A percentile compares a stretch with the other conserved stretches of the same genome.
phyloP scores from a whole-genome alignment of 2,113 vertebrate genomes.

The Dicaeum eximium region DNA sequence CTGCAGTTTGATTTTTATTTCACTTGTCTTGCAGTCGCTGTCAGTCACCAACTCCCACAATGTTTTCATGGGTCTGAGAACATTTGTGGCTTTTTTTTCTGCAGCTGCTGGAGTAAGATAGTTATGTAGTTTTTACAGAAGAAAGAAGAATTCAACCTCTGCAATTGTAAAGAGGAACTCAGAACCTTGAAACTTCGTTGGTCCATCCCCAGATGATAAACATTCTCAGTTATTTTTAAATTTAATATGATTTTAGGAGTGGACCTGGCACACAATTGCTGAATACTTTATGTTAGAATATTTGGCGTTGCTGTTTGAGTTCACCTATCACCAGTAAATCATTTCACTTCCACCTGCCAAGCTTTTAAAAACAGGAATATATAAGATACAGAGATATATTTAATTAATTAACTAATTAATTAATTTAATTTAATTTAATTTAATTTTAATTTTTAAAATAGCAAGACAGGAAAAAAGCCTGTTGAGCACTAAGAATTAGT shows the following conservation, averaged over 20 bases:
- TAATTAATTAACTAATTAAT: no score
- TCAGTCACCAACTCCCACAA: background rate
- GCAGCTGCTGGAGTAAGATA: background rate
- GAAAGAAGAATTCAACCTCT: background rate
- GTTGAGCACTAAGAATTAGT: background rate
- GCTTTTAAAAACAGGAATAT: background rate
- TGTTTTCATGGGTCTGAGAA: background rate
- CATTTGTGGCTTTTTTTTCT: background rate
- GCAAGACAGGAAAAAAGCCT: background rate
- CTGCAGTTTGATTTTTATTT: background rate
- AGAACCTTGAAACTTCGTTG: background rate
- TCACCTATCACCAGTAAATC: background rate
- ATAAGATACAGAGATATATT: no score
- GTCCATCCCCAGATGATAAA: background rate
- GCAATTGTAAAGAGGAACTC: background rate
- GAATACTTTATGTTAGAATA: background rate
- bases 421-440: no score
- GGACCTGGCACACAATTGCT: background rate
- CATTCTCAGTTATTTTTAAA: background rate
- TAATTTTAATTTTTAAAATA: no score
- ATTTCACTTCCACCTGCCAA: background rate
- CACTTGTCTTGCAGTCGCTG: background rate
- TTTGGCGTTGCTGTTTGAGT: background rate
- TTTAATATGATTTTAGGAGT: background rate
- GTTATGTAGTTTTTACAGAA: background rate